A percentile compares a stretch with the other conserved stretches of the same genome.
Conservation (phyloP, 2,797 vertebrate genomes). For the Eulemur mongoz region DNA sequence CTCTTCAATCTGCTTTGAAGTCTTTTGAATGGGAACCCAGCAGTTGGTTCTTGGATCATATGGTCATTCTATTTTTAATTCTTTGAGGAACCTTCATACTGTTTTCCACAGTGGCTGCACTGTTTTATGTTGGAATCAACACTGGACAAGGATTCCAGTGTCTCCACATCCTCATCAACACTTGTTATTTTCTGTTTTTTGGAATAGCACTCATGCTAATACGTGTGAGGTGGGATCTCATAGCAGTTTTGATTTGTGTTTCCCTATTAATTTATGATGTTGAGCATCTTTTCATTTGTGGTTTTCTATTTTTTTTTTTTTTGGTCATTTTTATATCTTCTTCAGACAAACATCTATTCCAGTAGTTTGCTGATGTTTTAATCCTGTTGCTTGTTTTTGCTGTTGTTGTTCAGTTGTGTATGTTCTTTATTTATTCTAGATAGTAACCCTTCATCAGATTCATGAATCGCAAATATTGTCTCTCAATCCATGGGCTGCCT, state of each 20-base stretch:
- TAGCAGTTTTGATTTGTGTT: constrained; percentile 16
- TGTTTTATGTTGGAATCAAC: background rate
- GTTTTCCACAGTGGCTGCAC: background rate
- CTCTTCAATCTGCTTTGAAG: background rate
- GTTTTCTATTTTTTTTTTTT: no score
- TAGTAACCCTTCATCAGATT: no score
- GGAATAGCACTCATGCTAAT: background rate
- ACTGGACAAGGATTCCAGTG: background rate
- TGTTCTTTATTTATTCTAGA: no score
- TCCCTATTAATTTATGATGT: background rate
- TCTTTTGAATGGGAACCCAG: background rate
- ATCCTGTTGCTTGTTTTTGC: background rate
- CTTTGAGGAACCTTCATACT: background rate
- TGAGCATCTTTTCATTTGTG: no score
- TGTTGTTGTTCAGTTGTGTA: background rate
- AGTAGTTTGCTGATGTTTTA: background rate
- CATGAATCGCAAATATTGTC: constrained; percentile 15
- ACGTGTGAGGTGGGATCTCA: background rate
- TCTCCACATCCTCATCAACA: background rate
- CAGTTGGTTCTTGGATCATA: background rate
- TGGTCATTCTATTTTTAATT: background rate
- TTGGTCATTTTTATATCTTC: no score
- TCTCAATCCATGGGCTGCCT: background rate
- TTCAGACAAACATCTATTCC: background rate
- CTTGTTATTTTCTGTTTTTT: background rate